Evolutionary conservation across 2,888 invertebrate genomes (phyloP).

Genomic region (Epinotia demarniana): DNA sequence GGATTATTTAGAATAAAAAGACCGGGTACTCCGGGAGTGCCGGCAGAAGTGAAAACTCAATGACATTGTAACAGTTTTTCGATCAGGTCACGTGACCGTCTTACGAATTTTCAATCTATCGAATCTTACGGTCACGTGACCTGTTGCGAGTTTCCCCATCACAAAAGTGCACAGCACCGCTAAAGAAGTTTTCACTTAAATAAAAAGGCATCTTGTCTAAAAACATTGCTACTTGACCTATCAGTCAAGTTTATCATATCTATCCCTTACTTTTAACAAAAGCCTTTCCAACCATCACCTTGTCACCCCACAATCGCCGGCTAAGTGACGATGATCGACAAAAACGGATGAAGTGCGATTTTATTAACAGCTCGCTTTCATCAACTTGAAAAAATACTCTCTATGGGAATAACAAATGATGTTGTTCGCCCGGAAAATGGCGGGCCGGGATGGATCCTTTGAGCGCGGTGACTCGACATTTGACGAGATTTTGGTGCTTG

Average conservation of each 20-base stretch:
- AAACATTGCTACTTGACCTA: neutral
- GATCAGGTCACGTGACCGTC: no score
- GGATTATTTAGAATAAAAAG: no score
- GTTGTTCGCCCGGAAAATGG: constrained; percentile 69
- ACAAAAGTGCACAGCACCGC: no score
- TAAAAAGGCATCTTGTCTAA: no score
- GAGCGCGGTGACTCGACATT: constrained; percentile 40
- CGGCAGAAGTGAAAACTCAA: no score
- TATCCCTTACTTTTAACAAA: neutral
- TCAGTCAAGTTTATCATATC: neutral
- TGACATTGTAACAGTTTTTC: no score
- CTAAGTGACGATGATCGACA: constrained; percentile 85
- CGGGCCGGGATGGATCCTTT: constrained; percentile 24
- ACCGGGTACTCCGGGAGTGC: no score
- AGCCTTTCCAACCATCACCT: constrained; percentile 31
- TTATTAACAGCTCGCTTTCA: constrained; percentile 81
- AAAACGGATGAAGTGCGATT: constrained; percentile 83
- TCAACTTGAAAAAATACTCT: constrained; percentile 77
- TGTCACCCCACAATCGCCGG: constrained; percentile 62
- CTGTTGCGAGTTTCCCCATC: no score
- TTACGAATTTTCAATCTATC: no score
- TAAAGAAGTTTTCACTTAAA: no score
- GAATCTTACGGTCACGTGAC: no score
- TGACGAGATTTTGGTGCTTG: constrained; percentile 33
- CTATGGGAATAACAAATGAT: constrained; percentile 81